Percentiles rank a stretch among this genome's conserved stretches.
These are phyloP conservation scores for Cancer borealis DNA, from an alignment of 2,888 invertebrate genomes.

Conservation along the genomic window DNA sequence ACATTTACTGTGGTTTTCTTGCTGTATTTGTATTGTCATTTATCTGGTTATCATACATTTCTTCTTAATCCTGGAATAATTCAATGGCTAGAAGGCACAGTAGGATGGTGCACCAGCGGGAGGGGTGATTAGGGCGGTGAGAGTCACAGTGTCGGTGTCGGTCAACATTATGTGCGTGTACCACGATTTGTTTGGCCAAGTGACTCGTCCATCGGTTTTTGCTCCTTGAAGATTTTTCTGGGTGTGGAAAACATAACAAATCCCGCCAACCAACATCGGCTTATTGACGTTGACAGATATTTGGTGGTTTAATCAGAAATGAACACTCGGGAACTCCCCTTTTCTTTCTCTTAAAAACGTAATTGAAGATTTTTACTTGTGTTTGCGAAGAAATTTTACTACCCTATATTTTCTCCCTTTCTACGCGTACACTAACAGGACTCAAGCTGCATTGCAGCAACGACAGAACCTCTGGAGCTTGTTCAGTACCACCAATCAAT, in stretches of 20 bases:
- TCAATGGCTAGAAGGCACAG: not conserved
- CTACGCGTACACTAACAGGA: not conserved
- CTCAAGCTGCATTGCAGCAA: not conserved
- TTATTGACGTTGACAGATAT: no score
- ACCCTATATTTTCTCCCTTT: no score
- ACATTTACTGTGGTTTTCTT: no score
- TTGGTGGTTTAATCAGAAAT: not conserved
- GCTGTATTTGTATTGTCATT: no score
- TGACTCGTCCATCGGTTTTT: not conserved
- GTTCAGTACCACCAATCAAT: not conserved
- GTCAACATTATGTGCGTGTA: not conserved
- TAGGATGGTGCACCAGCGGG: not conserved
- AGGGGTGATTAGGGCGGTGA: not conserved
- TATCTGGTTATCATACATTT: no score
- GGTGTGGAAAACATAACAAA: not conserved
- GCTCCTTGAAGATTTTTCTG: not conserved
- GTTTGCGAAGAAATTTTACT: not conserved
- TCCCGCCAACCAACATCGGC: not conserved
- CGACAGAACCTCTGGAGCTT: not conserved
- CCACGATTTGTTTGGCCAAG: slow-evolving; percentile 4
- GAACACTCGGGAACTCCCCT: not conserved
- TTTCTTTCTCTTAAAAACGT: not conserved
- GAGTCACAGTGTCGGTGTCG: not conserved
- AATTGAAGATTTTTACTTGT: not conserved
- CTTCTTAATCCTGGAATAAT: not conserved